A percentile compares a stretch with the other conserved stretches of the same genome.
phyloP scores from a whole-genome alignment of 2,797 vertebrate species.

The Gymnodraco acuticeps region DNA sequence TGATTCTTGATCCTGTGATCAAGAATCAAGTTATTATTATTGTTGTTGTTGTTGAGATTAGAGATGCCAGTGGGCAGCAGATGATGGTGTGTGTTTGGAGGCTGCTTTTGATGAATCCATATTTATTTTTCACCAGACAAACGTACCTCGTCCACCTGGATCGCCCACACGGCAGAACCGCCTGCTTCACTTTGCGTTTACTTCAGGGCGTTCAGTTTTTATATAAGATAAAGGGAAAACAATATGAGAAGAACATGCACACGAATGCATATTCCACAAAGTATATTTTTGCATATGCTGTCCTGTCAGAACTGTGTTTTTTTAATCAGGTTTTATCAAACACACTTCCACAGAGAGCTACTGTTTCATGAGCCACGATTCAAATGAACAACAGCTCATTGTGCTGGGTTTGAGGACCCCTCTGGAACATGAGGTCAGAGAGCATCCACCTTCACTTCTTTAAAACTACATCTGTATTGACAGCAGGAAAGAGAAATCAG shows the following conservation, averaged over 20 bases:
- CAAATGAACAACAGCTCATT: neutral
- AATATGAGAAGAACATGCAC: slow-evolving; percentile 33
- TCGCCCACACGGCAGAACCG: slow-evolving; percentile 33
- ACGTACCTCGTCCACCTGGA: slow-evolving; percentile 46
- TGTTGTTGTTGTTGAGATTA: neutral
- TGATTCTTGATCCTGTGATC: neutral
- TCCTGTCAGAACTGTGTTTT: slow-evolving; percentile 34
- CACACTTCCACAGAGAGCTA: slow-evolving; percentile 21
- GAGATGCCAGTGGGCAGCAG: neutral
- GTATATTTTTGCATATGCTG: slow-evolving; percentile 73
- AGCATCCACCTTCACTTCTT: neutral
- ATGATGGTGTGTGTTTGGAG: neutral
- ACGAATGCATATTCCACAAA: slow-evolving; percentile 57
- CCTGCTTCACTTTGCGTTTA: slow-evolving; percentile 58
- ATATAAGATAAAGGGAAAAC: slow-evolving; percentile 54
- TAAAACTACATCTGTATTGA: slow-evolving; percentile 16
- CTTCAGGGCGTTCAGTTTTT: slow-evolving; percentile 56
- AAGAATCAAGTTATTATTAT: neutral
- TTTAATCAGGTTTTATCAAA: slow-evolving; percentile 24
- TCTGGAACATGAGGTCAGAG: neutral
- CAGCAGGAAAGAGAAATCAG: neutral
- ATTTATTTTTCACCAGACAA: slow-evolving; percentile 43
- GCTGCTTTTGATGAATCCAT: slow-evolving; percentile 15
- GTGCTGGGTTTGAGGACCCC: neutral
- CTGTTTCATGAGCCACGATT: slow-evolving; percentile 1